phyloP scores from a whole-genome alignment of 2,888 invertebrate species.

The Drosophila fulvimacula region DNA sequence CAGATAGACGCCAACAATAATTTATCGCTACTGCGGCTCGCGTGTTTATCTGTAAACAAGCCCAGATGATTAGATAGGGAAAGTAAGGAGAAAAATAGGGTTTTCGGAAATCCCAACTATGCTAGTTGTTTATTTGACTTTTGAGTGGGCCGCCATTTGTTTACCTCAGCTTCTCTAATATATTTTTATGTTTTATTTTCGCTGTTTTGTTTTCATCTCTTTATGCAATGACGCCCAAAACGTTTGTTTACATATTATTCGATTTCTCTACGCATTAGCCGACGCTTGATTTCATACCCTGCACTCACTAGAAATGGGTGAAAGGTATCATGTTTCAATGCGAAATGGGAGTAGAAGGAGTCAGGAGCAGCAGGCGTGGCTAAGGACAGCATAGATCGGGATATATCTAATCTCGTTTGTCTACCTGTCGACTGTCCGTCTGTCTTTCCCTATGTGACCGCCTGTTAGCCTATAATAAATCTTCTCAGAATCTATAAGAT shows the following conservation, averaged over 20 bases:
- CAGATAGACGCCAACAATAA: conserved; percentile 23
- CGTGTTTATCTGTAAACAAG: conserved; percentile 62
- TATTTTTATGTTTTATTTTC: conserved; percentile 18
- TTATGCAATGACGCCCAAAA: conserved; percentile 69
- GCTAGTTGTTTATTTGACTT: conserved; percentile 60
- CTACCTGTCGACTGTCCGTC: not conserved
- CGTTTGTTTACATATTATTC: conserved; percentile 64
- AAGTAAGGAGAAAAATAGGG: conserved; percentile 9
- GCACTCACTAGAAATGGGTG: not conserved
- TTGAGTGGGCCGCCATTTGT: conserved; percentile 55
- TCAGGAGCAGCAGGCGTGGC: not conserved
- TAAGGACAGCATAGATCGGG: too few relatives aligned
- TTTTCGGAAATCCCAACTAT: conserved; percentile 19
- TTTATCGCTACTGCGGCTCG: conserved; percentile 20
- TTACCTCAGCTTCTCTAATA: conserved; percentile 33
- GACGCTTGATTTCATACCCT: conserved; percentile 8
- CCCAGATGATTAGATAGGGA: conserved; percentile 62
- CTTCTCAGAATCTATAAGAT: too few relatives aligned
- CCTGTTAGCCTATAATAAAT: too few relatives aligned
- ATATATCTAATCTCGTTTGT: not conserved
- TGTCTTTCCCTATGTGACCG: too few relatives aligned
- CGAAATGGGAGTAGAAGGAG: not conserved
- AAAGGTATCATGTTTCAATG: not conserved
- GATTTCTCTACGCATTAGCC: conserved; percentile 48
- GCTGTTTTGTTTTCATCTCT: conserved; percentile 45